These are phyloP conservation scores for Salvelinus sp. DNA, from an alignment of 2,113 vertebrate genomes.

Conservation along the genomic window DNA sequence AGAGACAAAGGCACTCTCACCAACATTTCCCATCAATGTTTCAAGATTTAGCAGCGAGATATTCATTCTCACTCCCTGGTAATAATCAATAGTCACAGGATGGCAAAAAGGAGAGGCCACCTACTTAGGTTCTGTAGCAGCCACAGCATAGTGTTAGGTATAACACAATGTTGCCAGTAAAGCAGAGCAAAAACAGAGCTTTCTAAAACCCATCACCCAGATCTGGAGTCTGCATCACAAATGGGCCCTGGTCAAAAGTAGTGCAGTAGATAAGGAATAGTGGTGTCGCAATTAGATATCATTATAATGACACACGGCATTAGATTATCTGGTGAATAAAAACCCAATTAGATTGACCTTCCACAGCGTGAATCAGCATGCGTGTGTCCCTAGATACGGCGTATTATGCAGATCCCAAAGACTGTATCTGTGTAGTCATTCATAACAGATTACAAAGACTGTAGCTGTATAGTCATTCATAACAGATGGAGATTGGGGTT, in stretches of 20 bases:
- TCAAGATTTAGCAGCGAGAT: no score
- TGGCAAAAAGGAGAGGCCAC: background rate
- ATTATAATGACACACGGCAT: background rate
- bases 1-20: no score
- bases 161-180: constrained; percentile 40
- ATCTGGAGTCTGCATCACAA: background rate
- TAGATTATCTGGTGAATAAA: no score
- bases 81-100: background rate
- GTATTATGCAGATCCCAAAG: background rate
- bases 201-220: background rate
- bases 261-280: no score
- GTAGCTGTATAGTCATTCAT: no score
- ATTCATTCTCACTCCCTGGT: background rate
- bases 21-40: no score
- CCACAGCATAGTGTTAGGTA: constrained; percentile 44
- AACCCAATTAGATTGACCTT: no score
- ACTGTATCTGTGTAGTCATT: background rate
- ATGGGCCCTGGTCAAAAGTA: no score
- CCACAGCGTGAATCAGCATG: no score
- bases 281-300: background rate
- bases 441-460: background rate
- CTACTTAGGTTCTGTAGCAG: constrained; percentile 15
- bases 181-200: constrained; percentile 7
- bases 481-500: background rate
- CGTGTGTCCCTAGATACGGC: no score